Evolutionary conservation across 2,113 vertebrate species (phyloP), one percentile per base, ranked within the genome.

Genomic region (Panthera tigris): DNA sequence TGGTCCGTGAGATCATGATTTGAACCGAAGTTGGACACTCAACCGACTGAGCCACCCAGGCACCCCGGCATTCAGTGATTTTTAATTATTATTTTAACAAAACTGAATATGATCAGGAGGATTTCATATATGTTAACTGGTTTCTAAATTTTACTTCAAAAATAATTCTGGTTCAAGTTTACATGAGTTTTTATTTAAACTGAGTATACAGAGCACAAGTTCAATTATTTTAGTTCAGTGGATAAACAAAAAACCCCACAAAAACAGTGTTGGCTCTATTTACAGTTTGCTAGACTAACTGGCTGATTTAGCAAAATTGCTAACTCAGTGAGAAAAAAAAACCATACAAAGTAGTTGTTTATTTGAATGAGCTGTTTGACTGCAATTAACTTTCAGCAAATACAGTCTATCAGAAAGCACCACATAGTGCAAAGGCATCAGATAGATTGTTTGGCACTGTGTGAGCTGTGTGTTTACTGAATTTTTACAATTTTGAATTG

Each of bases 211-310:
- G 25, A 92, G 48, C 14, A 91, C 14, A 23, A 55, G 74, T 73
- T 89, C 13, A 93, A 63, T 97, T 83, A 92, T 79, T 93, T 94
- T 68, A 74, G 31, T 83, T 50, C 33, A 65, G 23, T 97, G 45
- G 73, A 57, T 81, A 73, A 76, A 79, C n/a, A 84, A 84, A 50
- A 45, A 9, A 9, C 0, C 45, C 13, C 3, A 85, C 41, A 66
- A 7, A 69, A 36, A 91, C 84, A 89, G 39, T 55, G 21, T 61
- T 89, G 76, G 15, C 25, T 74, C 2, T 83, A 52, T 55, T 81
- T 95, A 73, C 0, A 82, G 48, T 88, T 84, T 91, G 39, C 27
- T 96, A 74, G 52, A 81, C 31, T 48, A 78, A 87, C 50, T 95
- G 65, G 19, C 31, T 11, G 1, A 48, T 65, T 97, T 45, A 87